These are phyloP conservation scores for Leucophenga varia DNA, from an alignment of 1,140 invertebrate species.

Conservation along the genomic window DNA sequence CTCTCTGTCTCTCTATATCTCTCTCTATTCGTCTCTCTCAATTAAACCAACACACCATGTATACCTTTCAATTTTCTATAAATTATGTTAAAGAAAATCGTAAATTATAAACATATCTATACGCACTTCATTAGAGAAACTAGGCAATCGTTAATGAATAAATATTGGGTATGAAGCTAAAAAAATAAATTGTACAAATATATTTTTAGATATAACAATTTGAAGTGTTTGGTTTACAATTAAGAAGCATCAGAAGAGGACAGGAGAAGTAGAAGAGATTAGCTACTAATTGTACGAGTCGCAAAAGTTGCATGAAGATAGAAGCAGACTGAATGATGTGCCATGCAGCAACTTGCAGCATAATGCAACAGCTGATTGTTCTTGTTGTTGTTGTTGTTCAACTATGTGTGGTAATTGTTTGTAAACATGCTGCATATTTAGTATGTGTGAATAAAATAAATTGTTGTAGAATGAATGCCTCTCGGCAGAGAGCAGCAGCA, in stretches of 20 bases:
- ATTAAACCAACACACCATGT: background rate
- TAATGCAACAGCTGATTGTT: no score
- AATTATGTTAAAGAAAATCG: no score
- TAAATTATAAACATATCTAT: constrained; percentile 52
- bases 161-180: background rate
- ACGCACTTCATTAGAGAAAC: constrained; percentile 33
- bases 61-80: no score
- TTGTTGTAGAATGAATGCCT: no score
- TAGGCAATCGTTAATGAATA: constrained; percentile 1
- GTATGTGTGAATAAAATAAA: constrained; percentile 49
- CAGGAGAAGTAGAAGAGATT: background rate
- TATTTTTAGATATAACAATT: constrained; percentile 3
- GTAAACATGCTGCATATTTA: constrained; percentile 46
- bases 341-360: no score
- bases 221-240: constrained; percentile 43
- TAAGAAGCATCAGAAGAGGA: constrained; percentile 16
- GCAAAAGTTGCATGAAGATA: no score
- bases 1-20: no score
- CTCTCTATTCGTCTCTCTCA: no score
- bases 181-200: background rate
- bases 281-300: no score
- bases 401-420: no score
- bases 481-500: no score
- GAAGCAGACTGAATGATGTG: no score
- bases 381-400: constrained; percentile 24